Conservation (phyloP, 2,888 invertebrate genomes). For the Spisula solida region DNA sequence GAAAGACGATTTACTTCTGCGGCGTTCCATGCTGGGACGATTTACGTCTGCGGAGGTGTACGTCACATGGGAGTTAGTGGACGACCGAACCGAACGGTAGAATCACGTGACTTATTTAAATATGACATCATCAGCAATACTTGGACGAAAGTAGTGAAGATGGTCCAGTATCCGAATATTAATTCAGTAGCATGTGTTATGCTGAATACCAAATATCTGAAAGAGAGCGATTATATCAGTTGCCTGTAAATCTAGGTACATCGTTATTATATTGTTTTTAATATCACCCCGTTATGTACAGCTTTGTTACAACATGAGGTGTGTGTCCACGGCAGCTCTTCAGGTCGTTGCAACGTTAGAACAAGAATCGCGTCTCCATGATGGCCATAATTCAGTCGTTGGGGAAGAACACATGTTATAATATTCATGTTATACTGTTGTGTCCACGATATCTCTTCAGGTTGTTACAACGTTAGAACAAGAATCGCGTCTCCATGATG, state of each 20-base stretch:
- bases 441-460: no score
- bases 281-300: no score
- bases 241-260: neutral
- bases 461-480: no score
- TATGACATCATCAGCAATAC: slow-evolving; percentile 74
- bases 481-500: no score
- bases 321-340: no score
- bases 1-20: slow-evolving; percentile 79
- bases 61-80: slow-evolving; percentile 72
- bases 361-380: no score
- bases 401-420: no score
- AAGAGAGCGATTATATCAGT: slow-evolving; percentile 78
- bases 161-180: slow-evolving; percentile 79
- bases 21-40: slow-evolving; percentile 68
- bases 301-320: no score
- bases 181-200: slow-evolving; percentile 73
- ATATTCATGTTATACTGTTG: no score
- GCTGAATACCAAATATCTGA: slow-evolving; percentile 77
- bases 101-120: slow-evolving; percentile 80
- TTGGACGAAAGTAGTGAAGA: slow-evolving; percentile 78
- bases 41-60: slow-evolving; percentile 82
- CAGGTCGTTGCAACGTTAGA: no score
- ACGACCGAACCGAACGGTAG: slow-evolving; percentile 75
- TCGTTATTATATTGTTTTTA: no score
- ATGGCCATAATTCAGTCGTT: no score